Evolutionary conservation across 1,140 invertebrate genomes (phyloP), one percentile per base, ranked within the genome.

Genomic region (Lucilia cuprina): DNA sequence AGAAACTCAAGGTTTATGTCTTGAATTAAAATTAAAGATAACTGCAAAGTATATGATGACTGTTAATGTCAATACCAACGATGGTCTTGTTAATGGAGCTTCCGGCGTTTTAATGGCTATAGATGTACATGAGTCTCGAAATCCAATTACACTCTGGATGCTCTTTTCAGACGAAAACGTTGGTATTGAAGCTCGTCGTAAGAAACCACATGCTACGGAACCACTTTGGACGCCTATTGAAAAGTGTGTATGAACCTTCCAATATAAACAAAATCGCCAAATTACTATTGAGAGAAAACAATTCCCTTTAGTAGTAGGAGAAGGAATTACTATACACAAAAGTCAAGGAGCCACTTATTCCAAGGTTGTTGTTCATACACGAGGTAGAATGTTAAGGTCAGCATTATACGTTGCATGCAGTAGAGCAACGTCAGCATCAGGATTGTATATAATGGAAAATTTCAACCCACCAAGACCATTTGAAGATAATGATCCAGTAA

Each of bases 1-100:
- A 9, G 70, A 83, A 75, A 83, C 83, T 2, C 83, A 83, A 77
- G 83, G 83, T 7, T 30, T 77, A 5, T 41, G 34, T n/a, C 17
- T 14, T 41, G 34, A 41, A 3, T 41, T 77, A 12, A 34, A 77
- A n/a, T 77, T 77, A 17, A 77, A 77, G 10, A 7, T 14, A 17
- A 41, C 74, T n/a, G 34, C 74, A 0, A 77, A 77, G 19, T 74
- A 74, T 74, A 74, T 74, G 70, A 74, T 74, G 25, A 25, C 70
- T 21, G n/a, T 74, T 10, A 74, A 74, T 12, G 19, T 74, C 19
- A n/a, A 74, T 30, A 74, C 25, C 5, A 74, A 25, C 70, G 70
- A 74, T 74, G 70, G 70, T n/a, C 9, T 74, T 0, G 70, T 74
- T 3, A 74, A 74, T 74, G 70, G 70, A 74, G 70, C 70, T 9